A percentile compares a stretch with the other conserved stretches of the same genome.
Conservation (phyloP, 2,888 invertebrate genomes). For the Papilio gigon region DNA sequence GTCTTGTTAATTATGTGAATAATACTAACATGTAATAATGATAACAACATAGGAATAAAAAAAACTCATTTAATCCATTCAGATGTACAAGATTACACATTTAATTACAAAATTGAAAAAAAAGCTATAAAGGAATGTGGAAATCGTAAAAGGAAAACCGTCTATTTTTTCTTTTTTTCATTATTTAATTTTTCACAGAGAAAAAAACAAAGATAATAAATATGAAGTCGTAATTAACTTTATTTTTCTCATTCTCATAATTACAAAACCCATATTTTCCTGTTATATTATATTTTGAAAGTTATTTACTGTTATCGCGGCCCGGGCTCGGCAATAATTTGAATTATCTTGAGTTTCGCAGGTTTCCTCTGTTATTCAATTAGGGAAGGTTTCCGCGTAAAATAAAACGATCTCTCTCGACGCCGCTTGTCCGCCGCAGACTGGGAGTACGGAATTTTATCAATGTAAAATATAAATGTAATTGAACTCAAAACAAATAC, state of each 20-base stretch:
- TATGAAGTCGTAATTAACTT: background rate
- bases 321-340: background rate
- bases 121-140: too few species aligned
- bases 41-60: too few species aligned
- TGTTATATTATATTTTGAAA: background rate
- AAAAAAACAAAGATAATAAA: background rate
- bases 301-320: constrained; percentile 14
- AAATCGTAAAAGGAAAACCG: too few species aligned
- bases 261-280: constrained; percentile 1
- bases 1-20: too few species aligned
- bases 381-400: constrained; percentile 3
- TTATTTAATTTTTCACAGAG: background rate
- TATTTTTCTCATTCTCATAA: background rate
- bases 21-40: too few species aligned
- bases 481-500: background rate
- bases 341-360: constrained; percentile 18
- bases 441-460: background rate
- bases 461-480: background rate
- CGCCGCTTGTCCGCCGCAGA: background rate
- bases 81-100: too few species aligned
- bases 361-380: constrained; percentile 24
- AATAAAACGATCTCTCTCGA: constrained; percentile 2
- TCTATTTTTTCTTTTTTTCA: too few species aligned
- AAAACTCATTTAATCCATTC: too few species aligned
- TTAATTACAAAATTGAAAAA: too few species aligned